These are phyloP conservation scores for Ammospiza caudacuta DNA, from an alignment of 2,113 vertebrate genomes.

Conservation along the genomic window DNA sequence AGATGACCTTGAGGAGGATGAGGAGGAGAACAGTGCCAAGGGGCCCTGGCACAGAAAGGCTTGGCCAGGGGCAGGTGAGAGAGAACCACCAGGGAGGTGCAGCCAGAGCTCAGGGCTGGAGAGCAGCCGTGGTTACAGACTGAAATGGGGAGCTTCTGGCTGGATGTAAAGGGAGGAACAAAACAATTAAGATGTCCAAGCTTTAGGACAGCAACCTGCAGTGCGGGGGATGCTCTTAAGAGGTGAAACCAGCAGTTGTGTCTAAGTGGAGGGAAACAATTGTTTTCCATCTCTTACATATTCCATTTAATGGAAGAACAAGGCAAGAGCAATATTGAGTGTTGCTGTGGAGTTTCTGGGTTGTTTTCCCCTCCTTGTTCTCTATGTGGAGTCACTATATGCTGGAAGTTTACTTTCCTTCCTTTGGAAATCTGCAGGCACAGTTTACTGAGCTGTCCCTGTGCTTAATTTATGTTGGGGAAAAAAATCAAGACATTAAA, in stretches of 20 bases:
- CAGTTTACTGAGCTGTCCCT: not conserved
- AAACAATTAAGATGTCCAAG: not conserved
- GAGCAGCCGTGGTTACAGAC: not conserved
- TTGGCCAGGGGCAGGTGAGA: not conserved
- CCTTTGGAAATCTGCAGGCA: not conserved
- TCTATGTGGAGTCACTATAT: rapidly evolving
- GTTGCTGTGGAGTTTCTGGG: not conserved
- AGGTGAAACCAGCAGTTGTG: not conserved
- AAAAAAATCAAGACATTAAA: not conserved
- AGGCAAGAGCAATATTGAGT: not conserved
- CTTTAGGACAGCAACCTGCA: not conserved
- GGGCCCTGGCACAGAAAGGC: not conserved
- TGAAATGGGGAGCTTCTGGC: not conserved
- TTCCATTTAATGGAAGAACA: not conserved
- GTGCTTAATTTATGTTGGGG: not conserved
- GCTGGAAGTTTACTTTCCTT: not conserved
- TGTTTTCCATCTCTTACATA: not conserved
- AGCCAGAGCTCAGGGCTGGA: rapidly evolving
- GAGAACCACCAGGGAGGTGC: not conserved
- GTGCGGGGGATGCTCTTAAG: not conserved
- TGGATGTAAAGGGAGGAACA: too few species aligned
- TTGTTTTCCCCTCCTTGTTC: not conserved
- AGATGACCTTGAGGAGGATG: not conserved
- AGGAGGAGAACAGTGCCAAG: not conserved
- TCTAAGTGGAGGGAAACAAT: not conserved